phyloP scores from a whole-genome alignment of 2,888 invertebrate genomes.

The Parascotia fuliginaria region DNA sequence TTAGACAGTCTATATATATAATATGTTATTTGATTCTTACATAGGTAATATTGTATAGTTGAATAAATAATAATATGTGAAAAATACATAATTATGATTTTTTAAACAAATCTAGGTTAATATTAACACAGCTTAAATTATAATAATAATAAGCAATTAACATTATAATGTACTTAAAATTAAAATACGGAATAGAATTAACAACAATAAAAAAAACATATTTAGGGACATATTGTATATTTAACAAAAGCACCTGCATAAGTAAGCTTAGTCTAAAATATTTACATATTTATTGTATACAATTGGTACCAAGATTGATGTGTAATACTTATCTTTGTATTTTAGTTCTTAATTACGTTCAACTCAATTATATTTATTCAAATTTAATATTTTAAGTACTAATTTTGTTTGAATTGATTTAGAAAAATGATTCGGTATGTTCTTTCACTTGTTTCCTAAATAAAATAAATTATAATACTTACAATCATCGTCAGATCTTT shows the following conservation, averaged over 20 bases:
- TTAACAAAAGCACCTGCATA: slow-evolving; percentile 37
- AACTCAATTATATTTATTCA: too few species aligned
- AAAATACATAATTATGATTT: slow-evolving; percentile 1
- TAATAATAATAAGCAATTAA: background rate
- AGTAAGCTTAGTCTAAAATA: slow-evolving; percentile 20
- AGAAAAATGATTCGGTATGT: too few species aligned
- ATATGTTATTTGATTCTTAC: slow-evolving; percentile 24
- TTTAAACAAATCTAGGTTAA: background rate
- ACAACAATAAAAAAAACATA: slow-evolving; percentile 25
- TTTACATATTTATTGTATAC: slow-evolving; percentile 31
- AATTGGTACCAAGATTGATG: slow-evolving; percentile 16
- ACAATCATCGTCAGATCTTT: too few species aligned
- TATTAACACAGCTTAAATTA: background rate
- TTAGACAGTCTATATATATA: slow-evolving; percentile 26
- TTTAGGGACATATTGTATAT: slow-evolving; percentile 18
- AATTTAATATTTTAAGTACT: too few species aligned
- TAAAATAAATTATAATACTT: too few species aligned
- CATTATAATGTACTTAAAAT: background rate
- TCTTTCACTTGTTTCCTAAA: too few species aligned
- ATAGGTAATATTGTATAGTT: slow-evolving; percentile 6
- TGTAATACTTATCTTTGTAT: background rate
- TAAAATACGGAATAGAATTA: background rate
- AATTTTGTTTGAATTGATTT: too few species aligned
- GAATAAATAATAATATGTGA: too few species aligned
- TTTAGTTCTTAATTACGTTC: background rate